Conservation (phyloP, 2,888 invertebrate species). For the Callyntrura guangdongensis region DNA sequence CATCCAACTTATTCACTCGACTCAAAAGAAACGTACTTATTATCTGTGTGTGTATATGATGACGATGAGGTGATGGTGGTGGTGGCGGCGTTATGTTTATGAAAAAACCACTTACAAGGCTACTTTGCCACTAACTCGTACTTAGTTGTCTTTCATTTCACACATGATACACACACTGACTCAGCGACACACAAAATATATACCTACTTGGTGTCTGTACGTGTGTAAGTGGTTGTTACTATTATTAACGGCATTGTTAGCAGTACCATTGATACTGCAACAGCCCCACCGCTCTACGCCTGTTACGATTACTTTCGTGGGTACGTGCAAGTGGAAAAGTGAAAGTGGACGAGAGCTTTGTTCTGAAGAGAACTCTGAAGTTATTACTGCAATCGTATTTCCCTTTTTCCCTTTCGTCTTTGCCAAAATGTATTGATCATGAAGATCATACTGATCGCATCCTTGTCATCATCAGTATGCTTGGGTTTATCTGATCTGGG, state of each 20-base stretch:
- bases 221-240: constrained; percentile 33
- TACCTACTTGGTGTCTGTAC: too few relatives aligned
- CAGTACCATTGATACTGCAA: constrained; percentile 17
- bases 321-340: constrained; percentile 48
- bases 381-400: constrained; percentile 64
- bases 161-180: constrained; percentile 2
- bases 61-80: not conserved
- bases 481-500: constrained; percentile 17
- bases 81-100: constrained; percentile 26
- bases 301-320: not conserved
- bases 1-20: constrained; percentile 14
- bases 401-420: constrained; percentile 30
- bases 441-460: not conserved
- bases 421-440: not conserved
- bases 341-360: constrained; percentile 34
- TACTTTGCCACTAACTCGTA: constrained; percentile 42
- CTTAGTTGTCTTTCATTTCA: constrained; percentile 14
- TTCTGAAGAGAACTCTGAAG: constrained; percentile 1
- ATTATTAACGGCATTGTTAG: constrained; percentile 13
- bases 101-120: constrained; percentile 33
- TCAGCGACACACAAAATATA: not conserved
- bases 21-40: constrained; percentile 44
- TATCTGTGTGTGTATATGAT: not conserved
- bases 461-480: constrained; percentile 27
- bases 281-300: not conserved